Evolutionary conservation across 2,113 vertebrate genomes (phyloP), one percentile per base, ranked within the genome.

Genomic region (Tonatia bakeri): DNA sequence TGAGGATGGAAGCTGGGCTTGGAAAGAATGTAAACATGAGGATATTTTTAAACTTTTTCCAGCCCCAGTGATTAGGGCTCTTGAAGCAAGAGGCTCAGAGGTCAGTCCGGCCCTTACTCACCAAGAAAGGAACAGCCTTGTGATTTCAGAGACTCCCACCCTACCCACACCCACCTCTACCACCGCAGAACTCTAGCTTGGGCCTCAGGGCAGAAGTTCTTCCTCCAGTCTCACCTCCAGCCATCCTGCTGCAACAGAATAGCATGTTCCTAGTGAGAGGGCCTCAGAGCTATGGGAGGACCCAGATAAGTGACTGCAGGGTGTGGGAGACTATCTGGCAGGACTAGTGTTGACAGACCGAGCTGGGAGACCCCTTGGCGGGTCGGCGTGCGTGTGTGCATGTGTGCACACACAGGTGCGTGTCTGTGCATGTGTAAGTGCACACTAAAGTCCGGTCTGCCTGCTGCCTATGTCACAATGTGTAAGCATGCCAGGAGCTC

Each of bases 1-100:
- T 40, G 92, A 98, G 94, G 96, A 95, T 65, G 75, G 96, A 89
- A 91, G 97, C 93, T 95, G 50, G 88, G 75, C 92, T 85, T 56
- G 94, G 92, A 97, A 98, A 91, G 98, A 98, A 98, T 98, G 98
- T 96, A 98, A 98, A 97, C 97, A 98, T 33, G n/a, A 96, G 67
- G 92, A 86, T 98, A 98, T 98, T 99, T 99, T 98, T 98, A 98
- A 98, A 98, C 84, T n/a, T 98, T 98, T 98, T 98, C 98, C 97
- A 98, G 96, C 87, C 65, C 91, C 22, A 91, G 83, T 1, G 83
- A 97, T 95, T 97, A 97, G 70, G 91, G 91, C 87, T 93, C 93
- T 97, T 96, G 82, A 97, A 97, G 73, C 73, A 54, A 94, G 93
- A 96, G 94, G 86, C 91, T 87, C 79, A 91, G 93, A 87, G 95